Percentiles rank a stretch among this genome's conserved stretches.
These are phyloP conservation scores for Dendropsophus ebraccatus DNA, from an alignment of 2,113 vertebrate species.

Conservation along the genomic window DNA sequence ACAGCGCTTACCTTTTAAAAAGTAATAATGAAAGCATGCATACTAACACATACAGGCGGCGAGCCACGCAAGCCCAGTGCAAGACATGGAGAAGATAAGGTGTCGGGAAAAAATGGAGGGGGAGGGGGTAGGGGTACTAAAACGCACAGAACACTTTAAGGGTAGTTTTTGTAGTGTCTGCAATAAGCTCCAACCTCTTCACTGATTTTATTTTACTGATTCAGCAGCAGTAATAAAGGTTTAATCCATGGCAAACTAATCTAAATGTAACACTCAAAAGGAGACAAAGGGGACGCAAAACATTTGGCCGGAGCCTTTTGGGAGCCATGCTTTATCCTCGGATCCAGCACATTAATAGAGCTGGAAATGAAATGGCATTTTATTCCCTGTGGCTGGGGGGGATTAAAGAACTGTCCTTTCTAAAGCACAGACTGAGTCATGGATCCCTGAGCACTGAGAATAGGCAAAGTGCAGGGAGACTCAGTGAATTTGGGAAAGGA, in stretches of 20 bases:
- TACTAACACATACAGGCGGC: neutral
- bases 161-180: slow-evolving; percentile 64
- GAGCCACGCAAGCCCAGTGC: neutral
- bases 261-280: slow-evolving; percentile 79
- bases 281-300: slow-evolving; percentile 72
- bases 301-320: slow-evolving; percentile 71
- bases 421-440: slow-evolving; percentile 76
- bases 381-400: slow-evolving; percentile 70
- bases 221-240: slow-evolving; percentile 71
- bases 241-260: slow-evolving; percentile 79
- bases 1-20: slow-evolving; percentile 59
- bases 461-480: slow-evolving; percentile 58
- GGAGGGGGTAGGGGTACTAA: neutral
- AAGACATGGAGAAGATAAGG: slow-evolving; percentile 59
- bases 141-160: slow-evolving; percentile 54
- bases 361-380: slow-evolving; percentile 76
- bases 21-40: slow-evolving; percentile 33
- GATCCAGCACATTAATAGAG: slow-evolving; percentile 72
- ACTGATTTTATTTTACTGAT: slow-evolving; percentile 67
- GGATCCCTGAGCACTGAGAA: slow-evolving; percentile 75
- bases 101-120: neutral
- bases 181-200: slow-evolving; percentile 70
- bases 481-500: neutral
- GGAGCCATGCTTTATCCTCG: slow-evolving; percentile 75
- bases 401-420: slow-evolving; percentile 75